phyloP scores from a whole-genome alignment of 2,797 vertebrate genomes.

The Oreochromis mossambicus region DNA sequence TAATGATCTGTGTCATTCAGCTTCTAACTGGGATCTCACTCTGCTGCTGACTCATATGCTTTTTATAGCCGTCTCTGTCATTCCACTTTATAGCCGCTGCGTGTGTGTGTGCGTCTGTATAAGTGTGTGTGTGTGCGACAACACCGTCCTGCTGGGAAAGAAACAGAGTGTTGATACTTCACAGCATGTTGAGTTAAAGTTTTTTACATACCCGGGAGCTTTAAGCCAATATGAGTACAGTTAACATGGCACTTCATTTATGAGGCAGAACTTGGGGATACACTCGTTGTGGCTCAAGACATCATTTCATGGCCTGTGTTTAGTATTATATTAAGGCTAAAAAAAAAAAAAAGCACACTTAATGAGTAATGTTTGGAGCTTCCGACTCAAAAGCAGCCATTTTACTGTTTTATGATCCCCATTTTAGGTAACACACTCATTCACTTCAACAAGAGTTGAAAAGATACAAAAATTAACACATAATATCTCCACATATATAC shows the following conservation, averaged over 20 bases:
- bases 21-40: conserved; percentile 61
- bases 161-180: conserved; percentile 27
- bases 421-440: not conserved
- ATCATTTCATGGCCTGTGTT: not conserved
- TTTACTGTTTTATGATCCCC: not conserved
- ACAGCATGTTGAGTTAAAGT: conserved; percentile 7
- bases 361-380: not conserved
- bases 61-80: conserved; percentile 63
- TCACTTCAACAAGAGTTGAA: not conserved
- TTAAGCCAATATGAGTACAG: not conserved
- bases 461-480: not conserved
- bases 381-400: not conserved
- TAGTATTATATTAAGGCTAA: not conserved
- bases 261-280: not conserved
- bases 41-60: conserved; percentile 65
- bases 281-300: not conserved
- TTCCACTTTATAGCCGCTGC: conserved; percentile 40
- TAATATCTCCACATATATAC: not conserved
- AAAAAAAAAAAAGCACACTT: not conserved
- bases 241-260: not conserved
- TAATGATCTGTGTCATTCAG: conserved; percentile 69
- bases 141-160: conserved; percentile 19
- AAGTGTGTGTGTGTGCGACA: not conserved
- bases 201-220: conserved; percentile 11
- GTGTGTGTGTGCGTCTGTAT: accelerated